These are phyloP conservation scores for Eunapius fragilis DNA, from an alignment of 37 sponge, comb jelly and placozoan species.

Conservation along the genomic window DNA sequence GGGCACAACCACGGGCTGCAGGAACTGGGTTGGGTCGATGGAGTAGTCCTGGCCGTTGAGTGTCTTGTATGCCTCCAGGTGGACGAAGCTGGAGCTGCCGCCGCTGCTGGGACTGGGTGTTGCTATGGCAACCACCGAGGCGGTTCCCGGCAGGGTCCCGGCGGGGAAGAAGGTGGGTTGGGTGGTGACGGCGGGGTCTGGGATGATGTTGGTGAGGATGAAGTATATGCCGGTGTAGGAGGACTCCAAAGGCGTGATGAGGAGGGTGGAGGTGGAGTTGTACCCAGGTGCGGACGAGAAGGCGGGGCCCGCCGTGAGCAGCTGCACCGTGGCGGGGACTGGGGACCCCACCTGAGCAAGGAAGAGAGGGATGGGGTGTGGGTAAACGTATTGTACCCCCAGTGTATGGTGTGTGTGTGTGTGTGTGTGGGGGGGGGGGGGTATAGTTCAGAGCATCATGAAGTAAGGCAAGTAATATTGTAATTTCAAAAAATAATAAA, in stretches of 20 bases:
- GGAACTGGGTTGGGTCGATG: constrained; percentile 75
- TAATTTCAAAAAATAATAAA: too few relatives aligned
- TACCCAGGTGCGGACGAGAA: neutral
- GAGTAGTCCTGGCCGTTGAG: constrained; percentile 7
- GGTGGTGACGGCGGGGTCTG: constrained; percentile 2
- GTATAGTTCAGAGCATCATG: too few relatives aligned
- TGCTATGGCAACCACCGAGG: neutral
- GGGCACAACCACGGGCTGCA: constrained; percentile 53
- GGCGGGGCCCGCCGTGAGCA: neutral
- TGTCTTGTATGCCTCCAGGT: constrained; percentile 54
- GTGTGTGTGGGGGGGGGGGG: too few relatives aligned
- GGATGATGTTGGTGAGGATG: constrained; percentile 61
- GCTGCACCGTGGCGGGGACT: constrained; percentile 48
- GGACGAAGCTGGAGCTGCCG: constrained; percentile 30
- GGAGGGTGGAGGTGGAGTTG: constrained; percentile 14
- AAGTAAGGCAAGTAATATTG: too few relatives aligned
- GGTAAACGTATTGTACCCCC: too few relatives aligned
- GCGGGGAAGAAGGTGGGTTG: neutral
- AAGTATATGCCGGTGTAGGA: constrained; percentile 44
- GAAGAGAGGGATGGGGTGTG: neutral
- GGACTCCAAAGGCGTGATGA: constrained; percentile 56
- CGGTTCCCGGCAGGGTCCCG: neutral
- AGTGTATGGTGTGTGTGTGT: too few relatives aligned
- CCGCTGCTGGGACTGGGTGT: neutral
- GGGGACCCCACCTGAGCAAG: constrained; percentile 65